These are phyloP conservation scores for Neosalanx taihuensis DNA, from an alignment of 2,797 vertebrate species.

Conservation along the genomic window DNA sequence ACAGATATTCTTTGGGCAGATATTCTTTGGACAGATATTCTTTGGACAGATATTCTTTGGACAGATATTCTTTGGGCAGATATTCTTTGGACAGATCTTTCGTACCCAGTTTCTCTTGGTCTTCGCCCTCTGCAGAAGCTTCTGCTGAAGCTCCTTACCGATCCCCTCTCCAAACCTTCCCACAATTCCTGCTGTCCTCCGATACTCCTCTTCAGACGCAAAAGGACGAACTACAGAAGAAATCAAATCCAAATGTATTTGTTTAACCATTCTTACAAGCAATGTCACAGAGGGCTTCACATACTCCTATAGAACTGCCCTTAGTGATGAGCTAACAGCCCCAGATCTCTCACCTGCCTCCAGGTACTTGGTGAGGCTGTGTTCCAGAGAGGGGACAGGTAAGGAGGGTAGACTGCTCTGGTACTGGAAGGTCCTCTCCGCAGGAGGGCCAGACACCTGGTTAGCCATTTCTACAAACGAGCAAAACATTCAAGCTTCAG, in stretches of 20 bases:
- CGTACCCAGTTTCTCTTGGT: slow-evolving; percentile 90
- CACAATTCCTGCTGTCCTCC: slow-evolving; percentile 77
- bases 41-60: too few species aligned
- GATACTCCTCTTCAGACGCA: slow-evolving; percentile 82
- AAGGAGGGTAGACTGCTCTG: slow-evolving; percentile 85
- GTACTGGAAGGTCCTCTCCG: slow-evolving; percentile 88
- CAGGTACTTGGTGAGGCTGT: slow-evolving; percentile 87
- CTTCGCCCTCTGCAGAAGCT: slow-evolving; percentile 86
- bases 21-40: too few species aligned
- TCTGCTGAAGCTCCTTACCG: slow-evolving; percentile 84
- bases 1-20: too few species aligned
- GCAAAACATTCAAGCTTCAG: too few species aligned
- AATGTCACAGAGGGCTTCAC: not conserved
- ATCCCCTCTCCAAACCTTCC: slow-evolving; percentile 82
- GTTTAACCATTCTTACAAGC: too few species aligned
- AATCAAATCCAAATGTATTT: too few species aligned
- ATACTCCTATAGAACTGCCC: not conserved
- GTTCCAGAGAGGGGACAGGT: slow-evolving; percentile 85
- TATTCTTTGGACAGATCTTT: not conserved
- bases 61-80: too few species aligned
- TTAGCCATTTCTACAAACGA: slow-evolving; percentile 75
- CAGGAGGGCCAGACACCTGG: slow-evolving; percentile 71
- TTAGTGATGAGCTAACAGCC: not conserved
- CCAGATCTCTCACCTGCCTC: slow-evolving; percentile 79
- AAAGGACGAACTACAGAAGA: slow-evolving; percentile 85